Evolutionary conservation across 1,140 invertebrate genomes (phyloP), one percentile per base, ranked within the genome.

Genomic region (Battus philenor): DNA sequence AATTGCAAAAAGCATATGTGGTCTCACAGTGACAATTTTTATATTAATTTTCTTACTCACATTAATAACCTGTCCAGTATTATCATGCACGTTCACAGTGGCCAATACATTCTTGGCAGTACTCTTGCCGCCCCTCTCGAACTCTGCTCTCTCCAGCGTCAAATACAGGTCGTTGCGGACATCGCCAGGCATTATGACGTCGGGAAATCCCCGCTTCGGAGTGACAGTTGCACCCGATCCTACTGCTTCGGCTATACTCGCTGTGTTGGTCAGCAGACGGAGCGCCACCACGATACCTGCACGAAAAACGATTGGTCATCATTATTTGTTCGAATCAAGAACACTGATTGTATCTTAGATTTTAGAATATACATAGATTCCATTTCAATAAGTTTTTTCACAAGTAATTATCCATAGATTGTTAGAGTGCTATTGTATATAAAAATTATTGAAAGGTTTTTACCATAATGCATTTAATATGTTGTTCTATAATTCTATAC

Each of bases 161-260:
- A 98, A 75, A 71, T 98, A 98, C n/a, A 99, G 86, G 86, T 99
- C 97, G 86, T 99, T 99, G 62, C 97, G 91, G 1, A 96, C 93
- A 75, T 95, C 95, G 10, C 97, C 97, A 0, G 97, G 97, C 93
- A 97, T 97, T 46, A 98, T 97, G 17, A 98, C 92, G 86, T 98
- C 96, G 22, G 96, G 93, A 73, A 98, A 98, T 0, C 96, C 96
- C 27, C 97, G 89, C 79, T 98, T 97, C 33, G 91, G 92, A 2
- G 95, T 96, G 9, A 97, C 84, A 6, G 93, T 92, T 8, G 95
- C 91, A 50, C 94, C 95, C 59, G 82, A 77, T 0, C 70, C 56
- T 0, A 82, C 76, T 0, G 79, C 70, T 38, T 81, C 79, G 1
- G 72, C 60, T 47, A 80, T 77, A 33, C 67, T 75, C n/a, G 79